Evolutionary conservation across 2,797 vertebrate species (phyloP).

Genomic region (Silurus lanzhouensis): DNA sequence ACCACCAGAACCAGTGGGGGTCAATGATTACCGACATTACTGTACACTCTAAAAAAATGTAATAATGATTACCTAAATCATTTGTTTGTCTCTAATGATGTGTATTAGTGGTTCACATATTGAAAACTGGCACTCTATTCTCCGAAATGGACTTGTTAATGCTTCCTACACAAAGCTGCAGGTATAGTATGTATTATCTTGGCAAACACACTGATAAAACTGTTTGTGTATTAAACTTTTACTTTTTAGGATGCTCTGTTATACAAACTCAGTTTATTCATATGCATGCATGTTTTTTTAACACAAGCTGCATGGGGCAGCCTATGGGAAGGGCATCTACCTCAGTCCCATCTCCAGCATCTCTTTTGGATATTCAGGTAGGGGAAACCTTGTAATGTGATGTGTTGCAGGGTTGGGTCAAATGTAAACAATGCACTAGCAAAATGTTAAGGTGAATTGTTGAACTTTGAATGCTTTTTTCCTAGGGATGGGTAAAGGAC

Average conservation of each 20-base stretch:
- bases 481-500: constrained; percentile 95
- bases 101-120: constrained; percentile 79
- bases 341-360: constrained; percentile 96
- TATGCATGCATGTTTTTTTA: constrained; percentile 67
- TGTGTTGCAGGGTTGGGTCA: neutral
- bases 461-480: constrained; percentile 27
- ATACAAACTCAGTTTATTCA: neutral
- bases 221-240: neutral
- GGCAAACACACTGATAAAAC: neutral
- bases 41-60: neutral
- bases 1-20: neutral
- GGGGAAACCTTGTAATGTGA: constrained; percentile 54
- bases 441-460: neutral
- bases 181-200: constrained; percentile 70
- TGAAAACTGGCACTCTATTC: constrained; percentile 98
- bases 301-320: constrained; percentile 93
- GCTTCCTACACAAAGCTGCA: constrained; percentile 96
- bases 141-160: constrained; percentile 93
- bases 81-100: constrained; percentile 11
- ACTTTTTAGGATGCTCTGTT: neutral
- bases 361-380: constrained; percentile 99
- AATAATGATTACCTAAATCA: neutral
- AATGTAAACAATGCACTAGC: neutral
- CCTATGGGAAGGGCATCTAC: constrained; percentile 98
- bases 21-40: neutral